phyloP scores from a whole-genome alignment of 2,113 vertebrate species.

The Leucoraja erinaceus region DNA sequence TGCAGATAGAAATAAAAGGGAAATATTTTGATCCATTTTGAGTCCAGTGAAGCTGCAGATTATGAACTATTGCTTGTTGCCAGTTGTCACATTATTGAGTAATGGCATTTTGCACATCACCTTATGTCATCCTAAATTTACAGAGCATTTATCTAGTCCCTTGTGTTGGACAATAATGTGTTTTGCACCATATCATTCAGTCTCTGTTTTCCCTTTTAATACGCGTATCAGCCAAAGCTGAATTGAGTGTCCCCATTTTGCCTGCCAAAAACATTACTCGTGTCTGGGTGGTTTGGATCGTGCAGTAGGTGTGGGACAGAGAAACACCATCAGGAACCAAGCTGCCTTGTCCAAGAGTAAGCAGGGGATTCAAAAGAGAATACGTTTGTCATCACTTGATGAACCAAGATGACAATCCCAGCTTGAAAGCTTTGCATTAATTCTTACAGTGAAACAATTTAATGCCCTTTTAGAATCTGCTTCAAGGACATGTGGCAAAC shows the following conservation, averaged over 20 bases:
- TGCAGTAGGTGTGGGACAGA: background rate
- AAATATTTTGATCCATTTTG: background rate
- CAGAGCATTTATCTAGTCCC: background rate
- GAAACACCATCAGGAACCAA: background rate
- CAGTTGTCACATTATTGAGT: background rate
- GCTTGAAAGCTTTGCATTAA: slow-evolving; percentile 15
- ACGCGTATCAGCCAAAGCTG: too few species aligned
- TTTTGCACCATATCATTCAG: background rate
- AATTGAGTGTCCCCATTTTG: background rate
- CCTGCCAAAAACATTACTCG: slow-evolving; percentile 3
- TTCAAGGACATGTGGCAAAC: background rate
- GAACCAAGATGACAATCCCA: slow-evolving; percentile 8
- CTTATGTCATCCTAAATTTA: background rate
- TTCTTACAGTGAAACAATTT: background rate
- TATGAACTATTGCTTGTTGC: background rate
- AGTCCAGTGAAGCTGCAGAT: background rate
- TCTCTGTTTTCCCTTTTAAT: background rate
- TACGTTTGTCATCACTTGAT: background rate
- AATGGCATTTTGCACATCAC: slow-evolving; percentile 3
- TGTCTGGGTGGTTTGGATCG: background rate
- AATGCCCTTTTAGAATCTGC: background rate
- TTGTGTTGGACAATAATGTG: slow-evolving; percentile 12
- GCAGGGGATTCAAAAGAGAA: background rate
- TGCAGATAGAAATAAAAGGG: background rate
- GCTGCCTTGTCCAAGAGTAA: background rate